Evolutionary conservation across 1,140 invertebrate species (phyloP).

Genomic region (Trachymyrmex septentrionalis): DNA sequence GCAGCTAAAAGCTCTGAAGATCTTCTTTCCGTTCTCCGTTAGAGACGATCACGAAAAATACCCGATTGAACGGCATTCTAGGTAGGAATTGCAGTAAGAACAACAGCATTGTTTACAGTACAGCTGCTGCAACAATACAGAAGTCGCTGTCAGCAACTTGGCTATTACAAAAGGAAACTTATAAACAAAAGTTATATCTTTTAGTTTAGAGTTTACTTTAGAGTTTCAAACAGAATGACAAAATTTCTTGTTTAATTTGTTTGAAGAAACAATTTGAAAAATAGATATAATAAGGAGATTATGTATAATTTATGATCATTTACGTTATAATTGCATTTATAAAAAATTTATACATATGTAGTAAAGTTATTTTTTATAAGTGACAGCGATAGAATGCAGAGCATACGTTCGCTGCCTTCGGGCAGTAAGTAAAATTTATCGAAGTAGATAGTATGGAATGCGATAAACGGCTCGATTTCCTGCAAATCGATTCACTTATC

Average conservation of each 20-base stretch:
- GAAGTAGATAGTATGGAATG: background rate
- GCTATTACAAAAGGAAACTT: conserved; percentile 35
- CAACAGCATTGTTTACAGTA: conserved; percentile 61
- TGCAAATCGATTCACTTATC: conserved; percentile 41
- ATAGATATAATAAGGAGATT: background rate
- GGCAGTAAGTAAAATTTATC: conserved; percentile 30
- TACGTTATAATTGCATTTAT: background rate
- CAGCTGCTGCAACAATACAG: conserved; percentile 45
- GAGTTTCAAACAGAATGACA: background rate
- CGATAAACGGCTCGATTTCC: conserved; percentile 44
- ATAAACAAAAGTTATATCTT: conserved; percentile 28
- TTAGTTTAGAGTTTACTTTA: background rate
- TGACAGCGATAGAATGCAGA: background rate
- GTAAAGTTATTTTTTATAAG: background rate
- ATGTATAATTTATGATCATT: background rate
- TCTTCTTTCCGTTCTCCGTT: background rate
- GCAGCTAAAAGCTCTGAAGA: background rate
- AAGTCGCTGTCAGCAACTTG: conserved; percentile 53
- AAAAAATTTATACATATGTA: background rate
- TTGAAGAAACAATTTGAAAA: background rate
- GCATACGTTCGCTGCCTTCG: background rate
- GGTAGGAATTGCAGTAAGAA: conserved; percentile 23
- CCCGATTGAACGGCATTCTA: conserved; percentile 30
- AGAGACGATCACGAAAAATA: conserved; percentile 61
- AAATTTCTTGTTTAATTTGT: background rate